Conservation (phyloP, 2,888 invertebrate species). For the Dione vanillae region DNA sequence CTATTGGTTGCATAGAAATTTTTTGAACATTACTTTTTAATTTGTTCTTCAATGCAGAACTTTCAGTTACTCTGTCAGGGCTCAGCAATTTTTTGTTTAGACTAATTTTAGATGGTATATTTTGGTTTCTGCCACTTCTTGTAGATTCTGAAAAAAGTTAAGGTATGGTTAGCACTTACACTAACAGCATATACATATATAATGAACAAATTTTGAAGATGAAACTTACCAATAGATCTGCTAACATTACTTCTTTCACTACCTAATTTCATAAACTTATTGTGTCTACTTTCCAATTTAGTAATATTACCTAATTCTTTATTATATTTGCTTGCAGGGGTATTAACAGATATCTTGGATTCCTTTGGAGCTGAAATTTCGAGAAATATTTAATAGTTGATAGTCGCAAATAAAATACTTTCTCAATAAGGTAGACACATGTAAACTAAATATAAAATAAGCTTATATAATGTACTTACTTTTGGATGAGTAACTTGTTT, state of each 20-base stretch:
- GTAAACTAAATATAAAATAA: background rate
- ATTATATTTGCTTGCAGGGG: constrained; percentile 52
- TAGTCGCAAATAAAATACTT: background rate
- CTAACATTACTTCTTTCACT: constrained; percentile 50
- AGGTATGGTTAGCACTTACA: background rate
- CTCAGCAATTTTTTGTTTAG: constrained; percentile 58
- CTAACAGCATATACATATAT: background rate
- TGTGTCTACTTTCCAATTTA: constrained; percentile 52
- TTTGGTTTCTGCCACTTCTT: constrained; percentile 51
- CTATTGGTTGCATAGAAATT: constrained; percentile 46
- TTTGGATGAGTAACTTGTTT: constrained; percentile 56
- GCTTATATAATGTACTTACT: constrained; percentile 62
- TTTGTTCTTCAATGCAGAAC: constrained; percentile 55
- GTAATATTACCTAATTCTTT: constrained; percentile 53
- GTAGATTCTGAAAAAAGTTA: constrained; percentile 51
- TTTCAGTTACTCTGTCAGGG: constrained; percentile 56
- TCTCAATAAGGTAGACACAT: background rate
- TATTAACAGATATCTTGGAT: constrained; percentile 58
- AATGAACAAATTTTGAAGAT: background rate
- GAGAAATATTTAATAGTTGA: constrained; percentile 8
- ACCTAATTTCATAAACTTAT: constrained; percentile 51
- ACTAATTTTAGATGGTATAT: constrained; percentile 55
- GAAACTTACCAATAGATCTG: constrained; percentile 44
- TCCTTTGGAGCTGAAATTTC: constrained; percentile 62
- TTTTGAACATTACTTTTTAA: constrained; percentile 51